These are phyloP conservation scores for Cremastobaeus sp. DNA, from an alignment of 2,888 invertebrate genomes.

Conservation along the genomic window DNA sequence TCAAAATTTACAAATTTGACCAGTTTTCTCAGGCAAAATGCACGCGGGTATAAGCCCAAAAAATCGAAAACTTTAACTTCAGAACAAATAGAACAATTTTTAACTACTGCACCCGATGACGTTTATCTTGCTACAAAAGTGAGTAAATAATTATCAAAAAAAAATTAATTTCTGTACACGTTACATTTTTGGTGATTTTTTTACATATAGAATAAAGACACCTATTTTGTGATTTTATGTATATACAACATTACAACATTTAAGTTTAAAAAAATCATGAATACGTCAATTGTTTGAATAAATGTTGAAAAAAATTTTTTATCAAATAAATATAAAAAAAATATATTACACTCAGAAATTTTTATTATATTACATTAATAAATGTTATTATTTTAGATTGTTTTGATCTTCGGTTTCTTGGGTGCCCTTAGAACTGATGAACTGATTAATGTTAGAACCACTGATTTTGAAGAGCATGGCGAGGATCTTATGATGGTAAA, in stretches of 20 bases:
- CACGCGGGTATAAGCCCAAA: neutral
- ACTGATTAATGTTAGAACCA: neutral
- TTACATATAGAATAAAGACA: too few species aligned
- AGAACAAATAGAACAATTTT: neutral
- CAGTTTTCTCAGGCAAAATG: neutral
- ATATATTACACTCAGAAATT: too few species aligned
- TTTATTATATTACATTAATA: neutral
- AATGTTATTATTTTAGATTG: constrained; percentile 4
- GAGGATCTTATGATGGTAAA: neutral
- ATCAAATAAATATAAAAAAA: too few species aligned
- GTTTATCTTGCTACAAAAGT: neutral
- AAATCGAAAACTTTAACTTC: neutral
- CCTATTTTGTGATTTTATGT: too few species aligned
- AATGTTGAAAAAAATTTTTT: too few species aligned
- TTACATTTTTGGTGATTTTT: too few species aligned
- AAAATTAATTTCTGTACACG: too few species aligned
- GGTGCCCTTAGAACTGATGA: constrained; percentile 12
- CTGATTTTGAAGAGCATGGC: neutral
- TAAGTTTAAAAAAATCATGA: too few species aligned
- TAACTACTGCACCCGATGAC: neutral
- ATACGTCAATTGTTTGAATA: too few species aligned
- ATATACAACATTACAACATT: too few species aligned
- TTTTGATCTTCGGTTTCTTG: constrained; percentile 2
- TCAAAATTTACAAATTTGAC: neutral
- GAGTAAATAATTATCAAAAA: too few species aligned